Base-by-base conservation (phyloP, 2,113 vertebrate species). In the Microcebus jonahi region DNA sequence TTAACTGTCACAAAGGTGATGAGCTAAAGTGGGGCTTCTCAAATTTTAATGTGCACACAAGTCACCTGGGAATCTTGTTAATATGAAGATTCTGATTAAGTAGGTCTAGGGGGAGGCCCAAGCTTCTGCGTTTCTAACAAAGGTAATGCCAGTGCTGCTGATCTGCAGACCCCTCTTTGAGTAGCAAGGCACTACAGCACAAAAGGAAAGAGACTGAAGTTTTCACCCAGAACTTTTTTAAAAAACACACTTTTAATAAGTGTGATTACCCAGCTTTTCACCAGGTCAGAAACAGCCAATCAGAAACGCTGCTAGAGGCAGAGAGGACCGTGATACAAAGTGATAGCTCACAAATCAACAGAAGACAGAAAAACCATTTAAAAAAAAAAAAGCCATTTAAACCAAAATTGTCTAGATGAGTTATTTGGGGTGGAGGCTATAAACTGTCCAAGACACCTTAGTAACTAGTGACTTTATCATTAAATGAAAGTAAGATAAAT, bases 61-160 rank as follows among this genome's bases (percentile, higher is more conserved):
- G 70, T 93, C 80, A 97, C 80, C 83, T 61, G 42, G 23, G 70
- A 87, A 84, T 88, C 61, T 84, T 67, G 53, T 95, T 88, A 80
- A 53, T 93, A 55, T 1, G 3, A 20, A 59, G 21, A 42, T 71
- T 86, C 59, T 91, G 68, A 83, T 12, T 73, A 68, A 48, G 71
- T 12, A 81, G 12, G 39, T 76, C n/a, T 88, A 50, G 8, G 57
- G 61, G 36, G 53, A 92, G 75, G 53, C 39, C 34, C 65, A 17
- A 25, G 27, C 42, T 42, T 71, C 85, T 88, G 36, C 71, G 73
- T 92, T 94, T 94, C 77, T 34, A 83, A 61, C 27, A 86, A 63
- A 34, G 29, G 23, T 31, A 29, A 57, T 10, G n/a, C n/a, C 4
- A 6, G 0, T 39, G 21, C 20, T 55, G 48, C 61, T 91, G 84